A percentile compares a stretch with the other conserved stretches of the same genome.
Evolutionary conservation across 2,888 invertebrate genomes (phyloP).

Genomic region (Lasius platythorax): DNA sequence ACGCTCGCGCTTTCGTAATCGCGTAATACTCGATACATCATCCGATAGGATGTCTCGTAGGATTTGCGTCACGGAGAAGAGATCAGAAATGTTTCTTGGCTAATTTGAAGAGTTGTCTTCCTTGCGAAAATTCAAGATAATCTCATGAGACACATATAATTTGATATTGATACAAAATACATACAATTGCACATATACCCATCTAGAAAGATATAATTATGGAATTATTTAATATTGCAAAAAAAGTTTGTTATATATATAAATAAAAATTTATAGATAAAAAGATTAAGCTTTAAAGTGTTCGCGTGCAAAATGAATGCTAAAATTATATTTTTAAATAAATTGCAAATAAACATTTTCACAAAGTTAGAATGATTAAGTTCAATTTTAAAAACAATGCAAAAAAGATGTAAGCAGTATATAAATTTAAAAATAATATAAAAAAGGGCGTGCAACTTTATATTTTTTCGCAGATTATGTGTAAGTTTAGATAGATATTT

Average conservation of each 20-base stretch:
- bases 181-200: background rate
- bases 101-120: background rate
- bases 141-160: background rate
- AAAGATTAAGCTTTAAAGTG: background rate
- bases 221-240: background rate
- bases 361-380: background rate
- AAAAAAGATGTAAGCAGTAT: background rate
- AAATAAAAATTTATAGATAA: background rate
- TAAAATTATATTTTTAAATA: background rate
- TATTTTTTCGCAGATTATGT: background rate
- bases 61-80: background rate
- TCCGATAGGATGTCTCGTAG: background rate
- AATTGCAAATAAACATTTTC: background rate
- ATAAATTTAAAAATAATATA: background rate
- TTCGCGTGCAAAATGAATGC: background rate
- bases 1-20: conserved; percentile 9
- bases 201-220: background rate
- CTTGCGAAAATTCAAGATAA: background rate
- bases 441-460: background rate
- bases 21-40: conserved; percentile 27
- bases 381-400: background rate
- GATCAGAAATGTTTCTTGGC: background rate
- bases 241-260: background rate
- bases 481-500: background rate
- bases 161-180: background rate